Percentiles rank a stretch among this genome's conserved stretches.
These are phyloP conservation scores for Tetramorium bicarinatum DNA, from an alignment of 2,888 invertebrate species.

Conservation along the genomic window DNA sequence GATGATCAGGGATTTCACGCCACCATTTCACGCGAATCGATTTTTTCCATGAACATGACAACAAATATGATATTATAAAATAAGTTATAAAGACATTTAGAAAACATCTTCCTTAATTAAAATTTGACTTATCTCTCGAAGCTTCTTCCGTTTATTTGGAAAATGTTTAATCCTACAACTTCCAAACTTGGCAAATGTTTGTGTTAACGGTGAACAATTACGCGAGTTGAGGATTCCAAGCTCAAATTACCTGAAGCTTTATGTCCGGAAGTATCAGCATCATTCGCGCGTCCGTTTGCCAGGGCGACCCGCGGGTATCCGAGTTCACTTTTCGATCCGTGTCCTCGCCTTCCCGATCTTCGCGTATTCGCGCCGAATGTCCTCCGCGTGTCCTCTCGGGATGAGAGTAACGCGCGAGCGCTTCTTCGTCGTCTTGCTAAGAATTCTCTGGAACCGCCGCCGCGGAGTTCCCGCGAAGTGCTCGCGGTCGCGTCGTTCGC, in stretches of 20 bases:
- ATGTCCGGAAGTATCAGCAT: constrained; percentile 86
- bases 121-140: not conserved
- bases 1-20: not conserved
- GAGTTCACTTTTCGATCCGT: constrained; percentile 60
- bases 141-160: not conserved
- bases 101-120: not conserved
- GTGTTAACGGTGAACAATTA: not conserved
- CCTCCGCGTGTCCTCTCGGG: not conserved
- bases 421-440: not conserved
- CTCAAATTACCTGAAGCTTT: constrained; percentile 82
- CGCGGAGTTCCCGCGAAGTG: constrained; percentile 6
- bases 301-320: constrained; percentile 36
- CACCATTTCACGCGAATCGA: not conserved
- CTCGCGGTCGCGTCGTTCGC: constrained; percentile 55
- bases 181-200: not conserved
- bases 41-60: not conserved
- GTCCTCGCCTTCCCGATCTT: constrained; percentile 28
- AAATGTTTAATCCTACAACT: not conserved
- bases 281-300: constrained; percentile 58
- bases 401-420: not conserved
- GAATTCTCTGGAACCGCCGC: constrained; percentile 18
- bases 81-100: not conserved
- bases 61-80: not conserved
- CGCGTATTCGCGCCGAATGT: constrained; percentile 9
- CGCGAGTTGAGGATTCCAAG: not conserved